Conservation (phyloP, 2,888 invertebrate genomes). For the Agriopis aurantiaria region DNA sequence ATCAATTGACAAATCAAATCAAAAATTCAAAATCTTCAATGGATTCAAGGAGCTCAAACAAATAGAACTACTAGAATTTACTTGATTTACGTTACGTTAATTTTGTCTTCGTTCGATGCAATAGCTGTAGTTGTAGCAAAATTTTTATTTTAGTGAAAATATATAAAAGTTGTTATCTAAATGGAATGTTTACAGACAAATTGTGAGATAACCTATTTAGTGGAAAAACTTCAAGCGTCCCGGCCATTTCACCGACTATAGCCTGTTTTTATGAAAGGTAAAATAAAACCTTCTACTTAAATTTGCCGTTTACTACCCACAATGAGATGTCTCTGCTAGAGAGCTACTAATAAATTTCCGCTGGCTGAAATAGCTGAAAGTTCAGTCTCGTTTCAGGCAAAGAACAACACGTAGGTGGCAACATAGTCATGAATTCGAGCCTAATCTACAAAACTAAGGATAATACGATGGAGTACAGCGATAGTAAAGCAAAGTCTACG, state of each 20-base stretch:
- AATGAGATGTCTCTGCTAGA: too few species aligned
- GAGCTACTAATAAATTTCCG: not conserved
- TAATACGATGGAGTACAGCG: constrained; percentile 62
- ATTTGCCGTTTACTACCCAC: not conserved
- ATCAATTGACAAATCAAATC: too few species aligned
- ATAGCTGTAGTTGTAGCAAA: not conserved
- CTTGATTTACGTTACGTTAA: constrained; percentile 6
- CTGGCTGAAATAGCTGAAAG: not conserved
- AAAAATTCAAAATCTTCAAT: too few species aligned
- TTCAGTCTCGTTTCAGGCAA: constrained; percentile 10
- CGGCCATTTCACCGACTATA: constrained; percentile 22
- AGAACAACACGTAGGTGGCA: not conserved
- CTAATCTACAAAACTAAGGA: constrained; percentile 75
- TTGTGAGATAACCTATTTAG: constrained; percentile 28
- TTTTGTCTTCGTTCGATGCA: not conserved
- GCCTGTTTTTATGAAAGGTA: constrained; percentile 22
- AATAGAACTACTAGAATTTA: too few species aligned
- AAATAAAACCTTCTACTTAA: not conserved
- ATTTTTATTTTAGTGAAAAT: not conserved
- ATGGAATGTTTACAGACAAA: constrained; percentile 12
- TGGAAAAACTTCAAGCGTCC: constrained; percentile 34
- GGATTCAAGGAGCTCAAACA: not conserved
- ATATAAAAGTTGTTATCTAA: constrained; percentile 1
- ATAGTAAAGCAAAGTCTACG: constrained; percentile 73
- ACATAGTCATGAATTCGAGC: constrained; percentile 65